phyloP scores from a whole-genome alignment of 2,113 vertebrate species.

The Aegotheles bennettii region DNA sequence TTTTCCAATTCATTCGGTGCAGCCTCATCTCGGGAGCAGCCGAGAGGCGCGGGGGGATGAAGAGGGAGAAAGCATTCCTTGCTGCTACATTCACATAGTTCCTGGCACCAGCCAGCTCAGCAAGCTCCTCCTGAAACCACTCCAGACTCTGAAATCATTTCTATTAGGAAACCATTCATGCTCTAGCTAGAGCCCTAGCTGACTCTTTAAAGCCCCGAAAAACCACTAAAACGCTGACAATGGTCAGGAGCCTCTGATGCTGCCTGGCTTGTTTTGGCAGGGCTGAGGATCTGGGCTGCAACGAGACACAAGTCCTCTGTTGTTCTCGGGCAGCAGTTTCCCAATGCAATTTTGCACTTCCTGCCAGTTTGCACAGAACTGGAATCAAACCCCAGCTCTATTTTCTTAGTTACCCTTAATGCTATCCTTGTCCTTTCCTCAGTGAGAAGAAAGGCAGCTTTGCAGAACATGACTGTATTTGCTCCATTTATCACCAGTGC shows the following conservation, averaged over 20 bases:
- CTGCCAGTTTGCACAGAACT: neutral
- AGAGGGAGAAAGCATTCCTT: conserved; percentile 53
- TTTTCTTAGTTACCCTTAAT: neutral
- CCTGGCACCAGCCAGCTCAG: conserved; percentile 34
- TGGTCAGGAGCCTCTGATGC: neutral
- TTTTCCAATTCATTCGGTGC: neutral
- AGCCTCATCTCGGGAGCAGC: neutral
- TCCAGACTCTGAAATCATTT: conserved; percentile 59
- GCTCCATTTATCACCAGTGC: too few species aligned
- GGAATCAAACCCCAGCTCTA: neutral
- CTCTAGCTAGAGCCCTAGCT: conserved; percentile 11
- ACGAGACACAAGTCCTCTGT: neutral
- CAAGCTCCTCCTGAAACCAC: conserved; percentile 43
- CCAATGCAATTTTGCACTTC: neutral
- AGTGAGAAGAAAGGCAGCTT: neutral
- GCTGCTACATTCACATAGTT: conserved; percentile 44
- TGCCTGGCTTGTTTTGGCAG: conserved; percentile 10
- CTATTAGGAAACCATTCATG: conserved; percentile 52
- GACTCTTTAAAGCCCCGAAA: neutral
- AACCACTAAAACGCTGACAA: neutral
- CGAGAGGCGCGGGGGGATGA: neutral
- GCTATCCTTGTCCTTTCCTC: neutral
- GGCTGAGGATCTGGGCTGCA: neutral
- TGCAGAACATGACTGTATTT: rapidly evolving
- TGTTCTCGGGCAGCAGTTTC: neutral